A percentile compares a stretch with the other conserved stretches of the same genome.
Conservation (phyloP, 2,797 vertebrate species). For the Poeciliopsis presidionis region DNA sequence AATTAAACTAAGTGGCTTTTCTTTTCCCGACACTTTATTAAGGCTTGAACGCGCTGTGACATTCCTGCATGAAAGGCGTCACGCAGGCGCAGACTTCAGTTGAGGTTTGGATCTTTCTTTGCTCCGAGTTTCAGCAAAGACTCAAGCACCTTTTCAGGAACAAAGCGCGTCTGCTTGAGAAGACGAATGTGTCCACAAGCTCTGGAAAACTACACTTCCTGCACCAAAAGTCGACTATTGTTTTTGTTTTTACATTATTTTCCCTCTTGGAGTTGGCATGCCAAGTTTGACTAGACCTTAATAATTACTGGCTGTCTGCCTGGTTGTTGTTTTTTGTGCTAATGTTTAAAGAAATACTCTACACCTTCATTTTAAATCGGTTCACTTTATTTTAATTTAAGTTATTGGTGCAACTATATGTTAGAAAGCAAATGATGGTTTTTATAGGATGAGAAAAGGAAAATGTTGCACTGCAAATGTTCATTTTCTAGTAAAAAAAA, state of each 20-base stretch:
- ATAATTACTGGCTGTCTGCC: not conserved
- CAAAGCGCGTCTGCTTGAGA: constrained; percentile 14
- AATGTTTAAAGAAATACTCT: not conserved
- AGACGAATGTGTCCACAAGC: constrained; percentile 12
- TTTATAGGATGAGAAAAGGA: not conserved
- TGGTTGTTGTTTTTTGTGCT: not conserved
- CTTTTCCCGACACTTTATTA: constrained; percentile 23
- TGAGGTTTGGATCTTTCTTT: not conserved
- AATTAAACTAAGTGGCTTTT: constrained; percentile 27
- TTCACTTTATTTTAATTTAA: not conserved
- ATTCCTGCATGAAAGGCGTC: constrained; percentile 27
- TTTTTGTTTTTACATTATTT: not conserved
- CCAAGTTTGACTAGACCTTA: not conserved
- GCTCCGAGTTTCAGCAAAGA: constrained; percentile 8
- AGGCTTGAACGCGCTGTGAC: constrained; percentile 6
- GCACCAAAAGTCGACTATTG: not conserved
- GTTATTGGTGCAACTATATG: not conserved
- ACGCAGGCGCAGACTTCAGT: not conserved
- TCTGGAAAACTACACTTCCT: constrained; percentile 15
- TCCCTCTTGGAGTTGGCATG: not conserved
- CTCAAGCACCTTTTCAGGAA: constrained; percentile 19
- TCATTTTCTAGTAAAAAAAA: not conserved
- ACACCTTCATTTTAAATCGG: not conserved
- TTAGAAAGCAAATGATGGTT: not conserved
- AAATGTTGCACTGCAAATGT: not conserved